These are phyloP conservation scores for Caenorhabditis tropicalis DNA, from an alignment of 1,140 invertebrate genomes.

Conservation along the genomic window DNA sequence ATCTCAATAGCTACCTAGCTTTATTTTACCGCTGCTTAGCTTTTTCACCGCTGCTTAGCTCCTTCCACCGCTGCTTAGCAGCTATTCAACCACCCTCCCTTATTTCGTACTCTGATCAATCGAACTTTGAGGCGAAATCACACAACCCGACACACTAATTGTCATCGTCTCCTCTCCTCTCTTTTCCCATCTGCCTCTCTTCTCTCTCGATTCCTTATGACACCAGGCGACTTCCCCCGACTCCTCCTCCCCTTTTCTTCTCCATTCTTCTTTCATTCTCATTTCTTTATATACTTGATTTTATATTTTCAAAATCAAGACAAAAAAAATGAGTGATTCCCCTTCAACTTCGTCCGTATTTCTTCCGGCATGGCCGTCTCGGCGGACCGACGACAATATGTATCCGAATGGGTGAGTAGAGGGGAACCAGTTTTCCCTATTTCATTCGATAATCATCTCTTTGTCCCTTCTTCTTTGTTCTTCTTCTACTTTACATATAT, in stretches of 20 bases:
- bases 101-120: background rate
- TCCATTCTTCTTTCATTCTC: slow-evolving; percentile 18
- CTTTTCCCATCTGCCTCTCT: background rate
- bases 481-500: background rate
- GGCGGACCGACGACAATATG: slow-evolving; percentile 11
- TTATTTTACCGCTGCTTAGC: no score
- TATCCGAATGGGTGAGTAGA: slow-evolving; percentile 17
- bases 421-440: background rate
- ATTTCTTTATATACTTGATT: background rate
- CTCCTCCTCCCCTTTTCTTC: background rate
- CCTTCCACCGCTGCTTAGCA: no score
- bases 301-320: no score
- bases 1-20: no score
- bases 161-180: background rate
- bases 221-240: background rate
- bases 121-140: slow-evolving; percentile 12
- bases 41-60: no score
- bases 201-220: background rate
- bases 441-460: slow-evolving; percentile 30
- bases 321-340: background rate
- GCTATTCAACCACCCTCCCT: no score
- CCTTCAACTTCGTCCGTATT: slow-evolving; percentile 11
- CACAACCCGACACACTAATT: slow-evolving; percentile 32
- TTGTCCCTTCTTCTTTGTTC: background rate
- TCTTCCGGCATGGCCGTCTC: background rate